A percentile compares a stretch with the other conserved stretches of the same genome.
Conservation (phyloP, 1,140 invertebrate species). For the Probaryconus sp. region DNA sequence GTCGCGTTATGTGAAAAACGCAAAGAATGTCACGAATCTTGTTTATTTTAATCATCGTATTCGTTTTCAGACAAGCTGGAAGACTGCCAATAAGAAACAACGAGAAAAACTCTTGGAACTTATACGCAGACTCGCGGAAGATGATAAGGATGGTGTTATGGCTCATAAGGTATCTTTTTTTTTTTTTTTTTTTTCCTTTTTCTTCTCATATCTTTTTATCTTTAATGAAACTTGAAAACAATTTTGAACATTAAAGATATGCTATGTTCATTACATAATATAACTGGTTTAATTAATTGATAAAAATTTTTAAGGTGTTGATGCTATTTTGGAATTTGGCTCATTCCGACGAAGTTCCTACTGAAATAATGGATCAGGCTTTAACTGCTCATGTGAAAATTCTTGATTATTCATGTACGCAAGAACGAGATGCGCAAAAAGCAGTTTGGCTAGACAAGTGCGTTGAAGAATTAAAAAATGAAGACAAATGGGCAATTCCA, state of each 20-base stretch:
- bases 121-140: constrained; percentile 95
- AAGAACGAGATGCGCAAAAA: constrained; percentile 97
- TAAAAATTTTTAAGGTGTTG: constrained; percentile 83
- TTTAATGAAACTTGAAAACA: not conserved
- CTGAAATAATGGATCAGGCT: constrained; percentile 98
- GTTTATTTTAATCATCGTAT: constrained; percentile 35
- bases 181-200: constrained; percentile 5
- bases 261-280: no score
- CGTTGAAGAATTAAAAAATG: constrained; percentile 94
- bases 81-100: constrained; percentile 96
- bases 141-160: constrained; percentile 99
- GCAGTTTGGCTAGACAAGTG: constrained; percentile 97
- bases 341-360: constrained; percentile 96
- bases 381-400: constrained; percentile 97
- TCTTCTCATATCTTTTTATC: no score
- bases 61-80: constrained; percentile 89
- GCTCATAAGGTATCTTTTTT: constrained; percentile 90
- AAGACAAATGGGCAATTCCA: constrained; percentile 94
- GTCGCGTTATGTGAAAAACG: constrained; percentile 10
- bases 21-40: constrained; percentile 11
- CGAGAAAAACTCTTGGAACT: constrained; percentile 96
- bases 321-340: constrained; percentile 98
- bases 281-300: no score
- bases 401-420: constrained; percentile 97
- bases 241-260: not conserved